Percentiles rank a stretch among this genome's conserved stretches.
These are phyloP conservation scores for Tenthredo mesomela DNA, from an alignment of 2,888 invertebrate species.

Conservation along the genomic window DNA sequence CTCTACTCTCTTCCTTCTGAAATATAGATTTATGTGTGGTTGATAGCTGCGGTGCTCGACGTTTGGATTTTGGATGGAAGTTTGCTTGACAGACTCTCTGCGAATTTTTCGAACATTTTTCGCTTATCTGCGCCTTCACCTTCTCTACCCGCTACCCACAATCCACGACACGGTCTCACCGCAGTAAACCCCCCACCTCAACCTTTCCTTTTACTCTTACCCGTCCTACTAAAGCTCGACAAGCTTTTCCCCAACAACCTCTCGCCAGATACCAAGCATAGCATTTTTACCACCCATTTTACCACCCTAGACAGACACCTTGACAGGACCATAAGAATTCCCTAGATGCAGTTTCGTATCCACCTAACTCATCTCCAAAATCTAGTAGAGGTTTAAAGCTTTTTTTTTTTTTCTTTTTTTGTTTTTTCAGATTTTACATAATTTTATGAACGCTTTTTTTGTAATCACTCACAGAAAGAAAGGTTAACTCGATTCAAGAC, in stretches of 20 bases:
- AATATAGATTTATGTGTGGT: constrained; percentile 46
- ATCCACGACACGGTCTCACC: constrained; percentile 29
- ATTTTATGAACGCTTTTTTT: neutral
- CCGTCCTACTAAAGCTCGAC: constrained; percentile 40
- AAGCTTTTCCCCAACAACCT: constrained; percentile 41
- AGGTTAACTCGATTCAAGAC: too few relatives aligned
- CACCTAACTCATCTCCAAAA: neutral
- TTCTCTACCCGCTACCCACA: neutral
- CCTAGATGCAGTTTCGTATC: constrained; percentile 25
- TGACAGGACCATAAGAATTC: constrained; percentile 34
- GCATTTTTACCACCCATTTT: constrained; percentile 14
- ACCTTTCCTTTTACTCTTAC: neutral
- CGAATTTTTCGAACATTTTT: constrained; percentile 61
- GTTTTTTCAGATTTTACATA: neutral
- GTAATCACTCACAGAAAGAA: too few relatives aligned
- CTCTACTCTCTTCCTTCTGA: neutral
- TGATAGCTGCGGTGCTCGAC: constrained; percentile 37
- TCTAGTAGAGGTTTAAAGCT: neutral
- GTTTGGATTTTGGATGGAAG: constrained; percentile 43
- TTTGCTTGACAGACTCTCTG: constrained; percentile 51
- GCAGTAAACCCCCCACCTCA: neutral
- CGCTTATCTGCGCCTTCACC: constrained; percentile 47
- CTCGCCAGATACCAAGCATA: constrained; percentile 21
- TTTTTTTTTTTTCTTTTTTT: neutral
- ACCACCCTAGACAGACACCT: constrained; percentile 21